Base-by-base conservation (phyloP, 1,140 invertebrate genomes). In the Myzus persicae region DNA sequence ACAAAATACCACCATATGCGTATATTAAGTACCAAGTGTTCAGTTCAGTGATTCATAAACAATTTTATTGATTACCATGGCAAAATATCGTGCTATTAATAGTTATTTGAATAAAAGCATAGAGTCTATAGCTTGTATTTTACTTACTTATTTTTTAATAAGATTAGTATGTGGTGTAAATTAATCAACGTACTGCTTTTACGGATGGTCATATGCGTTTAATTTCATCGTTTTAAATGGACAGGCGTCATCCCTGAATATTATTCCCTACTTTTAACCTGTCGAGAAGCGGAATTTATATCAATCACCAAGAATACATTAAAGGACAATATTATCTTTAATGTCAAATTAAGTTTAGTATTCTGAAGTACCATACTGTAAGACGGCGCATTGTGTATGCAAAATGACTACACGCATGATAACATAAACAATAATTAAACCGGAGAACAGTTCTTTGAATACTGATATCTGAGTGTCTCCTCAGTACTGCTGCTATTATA, bases 311-410 rank as follows among this genome's bases (percentile, higher is more conserved):
- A 51, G 48, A 24, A 51, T 51, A 51, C 48, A 24, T 51, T 51
- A 44, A 11, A 48, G 46, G 14, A 81, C n/a, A 81, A 7, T 38
- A 82, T 38, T 82, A 38, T 82, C 18, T 22, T 22, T 82, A 82
- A 38, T 82, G 38, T 24, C 36, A 38, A 82, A 82, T 38, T 82
- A 24, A 82, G 38, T 82, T 82, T 82, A 38, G 36, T 82, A 38
- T 82, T 82, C 36, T 24, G 20, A 24, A 38, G 14, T 22, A 8
- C 76, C 22, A 8, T 18, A 24, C 3, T 82, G 9, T 84, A 40
- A 54, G 48, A 54, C 88, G 88, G 88, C 88, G 88, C 88, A 54
- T 90, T 54, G 88, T 40, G 22, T 90, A 90, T 90, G 88, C 88
- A 90, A 90, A 90, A 90, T 40, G 46, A 90, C 88, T 90, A 54